Evolutionary conservation across 2,797 vertebrate genomes (phyloP).

Genomic region (Sarcophilus harrisii): DNA sequence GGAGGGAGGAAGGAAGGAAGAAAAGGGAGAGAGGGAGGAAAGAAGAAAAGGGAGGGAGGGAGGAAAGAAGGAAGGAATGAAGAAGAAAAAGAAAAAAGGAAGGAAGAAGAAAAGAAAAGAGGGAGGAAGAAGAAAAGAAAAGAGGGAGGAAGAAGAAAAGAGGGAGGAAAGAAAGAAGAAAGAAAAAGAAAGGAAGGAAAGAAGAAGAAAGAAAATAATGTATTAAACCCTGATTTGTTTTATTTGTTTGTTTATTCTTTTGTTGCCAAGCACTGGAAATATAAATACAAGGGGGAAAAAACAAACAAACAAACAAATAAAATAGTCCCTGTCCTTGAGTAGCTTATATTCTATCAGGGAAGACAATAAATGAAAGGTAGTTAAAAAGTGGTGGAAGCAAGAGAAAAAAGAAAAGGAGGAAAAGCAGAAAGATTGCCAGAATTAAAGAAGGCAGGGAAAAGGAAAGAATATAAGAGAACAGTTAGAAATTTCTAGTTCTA

Average conservation of each 20-base stretch:
- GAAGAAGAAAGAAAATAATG: not conserved
- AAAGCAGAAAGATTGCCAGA: not conserved
- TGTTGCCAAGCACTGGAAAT: not conserved
- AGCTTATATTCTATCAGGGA: not conserved
- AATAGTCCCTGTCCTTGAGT: not conserved
- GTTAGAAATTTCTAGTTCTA: not conserved
- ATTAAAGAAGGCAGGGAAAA: not conserved
- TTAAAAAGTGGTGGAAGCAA: not conserved
- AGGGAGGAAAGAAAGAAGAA: no score
- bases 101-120: no score
- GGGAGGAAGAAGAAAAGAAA: not conserved
- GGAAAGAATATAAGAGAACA: not conserved
- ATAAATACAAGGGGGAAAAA: not conserved
- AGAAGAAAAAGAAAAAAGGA: no score
- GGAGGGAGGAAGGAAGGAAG: no score
- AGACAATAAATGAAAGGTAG: not conserved
- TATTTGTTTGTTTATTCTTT: not conserved
- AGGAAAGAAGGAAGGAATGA: no score
- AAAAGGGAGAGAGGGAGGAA: no score
- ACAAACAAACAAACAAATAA: not conserved
- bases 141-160: no score
- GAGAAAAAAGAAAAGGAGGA: slow-evolving; percentile 10
- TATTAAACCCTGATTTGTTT: not conserved
- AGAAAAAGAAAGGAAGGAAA: not conserved
- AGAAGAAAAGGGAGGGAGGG: no score